These are phyloP conservation scores for Festucalex cinctus DNA, from an alignment of 2,113 vertebrate genomes.

Conservation along the genomic window DNA sequence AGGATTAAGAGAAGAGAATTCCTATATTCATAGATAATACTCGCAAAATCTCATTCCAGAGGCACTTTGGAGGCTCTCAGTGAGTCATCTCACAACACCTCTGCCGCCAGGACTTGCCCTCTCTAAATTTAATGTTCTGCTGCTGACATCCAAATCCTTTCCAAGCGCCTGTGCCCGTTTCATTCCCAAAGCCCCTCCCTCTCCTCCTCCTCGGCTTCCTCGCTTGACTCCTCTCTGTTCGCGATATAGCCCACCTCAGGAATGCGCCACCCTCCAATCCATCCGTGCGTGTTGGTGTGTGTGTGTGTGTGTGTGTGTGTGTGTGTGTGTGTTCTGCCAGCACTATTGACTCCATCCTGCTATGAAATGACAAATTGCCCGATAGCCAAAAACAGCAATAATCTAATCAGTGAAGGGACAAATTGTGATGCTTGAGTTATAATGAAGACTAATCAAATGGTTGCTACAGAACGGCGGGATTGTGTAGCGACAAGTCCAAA, in stretches of 20 bases:
- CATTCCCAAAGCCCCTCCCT: constrained; percentile 37
- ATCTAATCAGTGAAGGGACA: not conserved
- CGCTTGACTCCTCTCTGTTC: constrained; percentile 23
- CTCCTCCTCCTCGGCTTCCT: constrained; percentile 7
- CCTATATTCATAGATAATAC: not conserved
- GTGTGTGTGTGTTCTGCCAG: constrained; percentile 8
- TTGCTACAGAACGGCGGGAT: not conserved
- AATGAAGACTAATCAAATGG: not conserved
- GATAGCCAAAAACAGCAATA: constrained; percentile 13
- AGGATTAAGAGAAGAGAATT: not conserved
- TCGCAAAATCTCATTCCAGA: constrained; percentile 11
- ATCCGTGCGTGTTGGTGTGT: constrained; percentile 11
- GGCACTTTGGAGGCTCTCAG: constrained; percentile 12
- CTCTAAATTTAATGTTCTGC: constrained; percentile 51
- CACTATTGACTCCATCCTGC: constrained; percentile 26
- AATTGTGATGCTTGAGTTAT: not conserved
- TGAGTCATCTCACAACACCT: constrained; percentile 35
- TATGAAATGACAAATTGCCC: constrained; percentile 23
- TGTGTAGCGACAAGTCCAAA: not conserved
- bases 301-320: not conserved
- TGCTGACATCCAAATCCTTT: constrained; percentile 58
- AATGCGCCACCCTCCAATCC: constrained; percentile 24
- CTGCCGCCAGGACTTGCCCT: constrained; percentile 20
- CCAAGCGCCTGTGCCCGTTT: constrained; percentile 33
- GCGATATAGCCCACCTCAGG: constrained; percentile 31